Percentiles rank a stretch among this genome's conserved stretches.
These are phyloP conservation scores for Drosophila mimica DNA, from an alignment of 2,888 invertebrate genomes.

Conservation along the genomic window DNA sequence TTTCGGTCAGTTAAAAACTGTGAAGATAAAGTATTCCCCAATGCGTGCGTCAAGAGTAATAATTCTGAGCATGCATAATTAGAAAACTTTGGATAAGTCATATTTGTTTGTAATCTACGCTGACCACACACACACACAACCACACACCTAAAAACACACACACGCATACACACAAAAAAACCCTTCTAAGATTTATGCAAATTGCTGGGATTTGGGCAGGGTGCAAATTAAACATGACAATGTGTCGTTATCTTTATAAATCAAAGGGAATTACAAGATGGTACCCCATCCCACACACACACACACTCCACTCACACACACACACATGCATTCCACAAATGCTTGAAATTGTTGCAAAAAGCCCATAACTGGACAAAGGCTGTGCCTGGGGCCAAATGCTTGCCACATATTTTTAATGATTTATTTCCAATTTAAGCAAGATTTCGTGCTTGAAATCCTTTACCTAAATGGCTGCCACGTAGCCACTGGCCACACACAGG, in stretches of 20 bases:
- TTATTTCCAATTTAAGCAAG: constrained; percentile 81
- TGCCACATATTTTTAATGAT: constrained; percentile 81
- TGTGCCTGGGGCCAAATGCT: constrained; percentile 1
- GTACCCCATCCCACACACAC: constrained; percentile 3
- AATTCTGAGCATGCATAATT: constrained; percentile 75
- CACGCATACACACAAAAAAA: constrained; percentile 8
- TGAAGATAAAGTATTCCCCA: constrained; percentile 19
- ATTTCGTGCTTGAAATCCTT: constrained; percentile 73
- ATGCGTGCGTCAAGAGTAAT: constrained; percentile 35
- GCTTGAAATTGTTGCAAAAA: constrained; percentile 56
- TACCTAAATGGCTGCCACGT: constrained; percentile 56
- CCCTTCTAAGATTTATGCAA: constrained; percentile 54
- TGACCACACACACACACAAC: constrained; percentile 35
- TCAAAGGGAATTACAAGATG: constrained; percentile 79
- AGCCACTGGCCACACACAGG: constrained; percentile 39
- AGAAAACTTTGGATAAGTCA: constrained; percentile 75
- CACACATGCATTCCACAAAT: constrained; percentile 45
- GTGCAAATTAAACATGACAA: constrained; percentile 73
- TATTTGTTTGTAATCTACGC: constrained; percentile 46
- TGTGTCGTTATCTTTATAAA: constrained; percentile 79
- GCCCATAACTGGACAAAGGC: constrained; percentile 52
- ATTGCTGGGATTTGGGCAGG: constrained; percentile 13
- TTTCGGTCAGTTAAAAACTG: constrained; percentile 73
- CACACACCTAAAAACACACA: constrained; percentile 3
- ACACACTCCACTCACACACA: constrained; percentile 5